phyloP scores from a whole-genome alignment of 2,113 vertebrate species.

The Zosterops lateralis region DNA sequence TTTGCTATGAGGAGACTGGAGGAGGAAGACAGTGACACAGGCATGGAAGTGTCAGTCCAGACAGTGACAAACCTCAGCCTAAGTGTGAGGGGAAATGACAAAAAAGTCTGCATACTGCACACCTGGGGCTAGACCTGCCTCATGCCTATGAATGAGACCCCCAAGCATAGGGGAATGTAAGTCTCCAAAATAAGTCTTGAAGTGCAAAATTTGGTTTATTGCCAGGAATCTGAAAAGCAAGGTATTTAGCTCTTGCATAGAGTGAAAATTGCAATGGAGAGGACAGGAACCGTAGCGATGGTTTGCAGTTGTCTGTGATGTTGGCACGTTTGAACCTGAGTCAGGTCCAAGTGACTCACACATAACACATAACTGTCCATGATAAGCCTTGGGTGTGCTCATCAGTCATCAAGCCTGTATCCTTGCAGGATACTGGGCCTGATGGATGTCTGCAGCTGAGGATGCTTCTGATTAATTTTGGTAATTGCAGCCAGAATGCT shows the following conservation, averaged over 20 bases:
- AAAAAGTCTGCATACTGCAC: not conserved
- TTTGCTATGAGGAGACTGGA: not conserved
- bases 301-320: not conserved
- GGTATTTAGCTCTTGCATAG: not conserved
- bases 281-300: not conserved
- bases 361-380: not conserved
- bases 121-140: not conserved
- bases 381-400: not conserved
- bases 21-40: not conserved
- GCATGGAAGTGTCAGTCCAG: not conserved
- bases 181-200: not conserved
- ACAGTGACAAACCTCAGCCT: not conserved
- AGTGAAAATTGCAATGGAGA: not conserved
- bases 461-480: not conserved
- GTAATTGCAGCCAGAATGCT: not conserved
- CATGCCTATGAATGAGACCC: not conserved
- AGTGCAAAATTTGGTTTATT: not conserved
- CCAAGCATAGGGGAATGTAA: not conserved
- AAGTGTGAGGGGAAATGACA: not conserved
- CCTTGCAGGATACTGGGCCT: rapidly evolving
- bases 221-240: not conserved
- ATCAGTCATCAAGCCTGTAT: not conserved
- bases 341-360: not conserved
- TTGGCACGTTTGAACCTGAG: rapidly evolving
- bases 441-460: not conserved